Percentiles rank a stretch among this genome's conserved stretches.
Evolutionary conservation across 92 coral and sea anemone species (phyloP).

Genomic region (Muricea muricata): DNA sequence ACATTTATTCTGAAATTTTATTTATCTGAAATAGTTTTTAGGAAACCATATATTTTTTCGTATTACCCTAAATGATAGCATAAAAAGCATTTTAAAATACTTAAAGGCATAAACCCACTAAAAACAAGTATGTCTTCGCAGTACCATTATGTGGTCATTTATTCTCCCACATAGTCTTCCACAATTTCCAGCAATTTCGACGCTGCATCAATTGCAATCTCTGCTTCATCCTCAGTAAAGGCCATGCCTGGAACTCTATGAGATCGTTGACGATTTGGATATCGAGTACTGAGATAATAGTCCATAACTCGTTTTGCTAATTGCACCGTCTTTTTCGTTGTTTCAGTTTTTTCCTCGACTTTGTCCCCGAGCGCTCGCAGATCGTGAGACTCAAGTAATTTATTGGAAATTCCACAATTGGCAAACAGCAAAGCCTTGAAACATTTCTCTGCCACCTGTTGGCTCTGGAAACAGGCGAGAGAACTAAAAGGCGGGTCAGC

Average conservation of each 20-base stretch:
- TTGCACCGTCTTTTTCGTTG: not conserved
- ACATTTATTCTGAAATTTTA: too few relatives aligned
- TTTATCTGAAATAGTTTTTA: too few relatives aligned
- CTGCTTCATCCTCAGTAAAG: not conserved
- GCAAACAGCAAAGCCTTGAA: slow-evolving; percentile 17
- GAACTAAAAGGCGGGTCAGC: slow-evolving; percentile 19
- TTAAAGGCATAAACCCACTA: not conserved
- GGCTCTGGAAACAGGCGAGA: slow-evolving; percentile 42
- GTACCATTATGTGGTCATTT: not conserved
- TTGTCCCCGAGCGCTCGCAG: not conserved
- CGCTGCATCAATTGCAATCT: not conserved
- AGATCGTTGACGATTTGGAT: slow-evolving; percentile 1
- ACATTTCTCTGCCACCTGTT: slow-evolving; percentile 25
- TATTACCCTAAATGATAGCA: too few relatives aligned
- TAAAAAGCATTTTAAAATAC: too few relatives aligned
- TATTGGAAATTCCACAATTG: not conserved
- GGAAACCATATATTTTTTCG: too few relatives aligned
- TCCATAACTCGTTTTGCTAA: not conserved
- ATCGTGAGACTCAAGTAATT: not conserved
- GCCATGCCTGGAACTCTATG: not conserved
- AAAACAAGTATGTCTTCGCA: not conserved
- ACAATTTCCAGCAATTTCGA: not conserved
- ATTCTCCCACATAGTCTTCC: not conserved
- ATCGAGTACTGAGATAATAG: not conserved
- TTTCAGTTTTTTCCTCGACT: not conserved